These are phyloP conservation scores for Polydrusus cervinus DNA, from an alignment of 2,888 invertebrate genomes.

Conservation along the genomic window DNA sequence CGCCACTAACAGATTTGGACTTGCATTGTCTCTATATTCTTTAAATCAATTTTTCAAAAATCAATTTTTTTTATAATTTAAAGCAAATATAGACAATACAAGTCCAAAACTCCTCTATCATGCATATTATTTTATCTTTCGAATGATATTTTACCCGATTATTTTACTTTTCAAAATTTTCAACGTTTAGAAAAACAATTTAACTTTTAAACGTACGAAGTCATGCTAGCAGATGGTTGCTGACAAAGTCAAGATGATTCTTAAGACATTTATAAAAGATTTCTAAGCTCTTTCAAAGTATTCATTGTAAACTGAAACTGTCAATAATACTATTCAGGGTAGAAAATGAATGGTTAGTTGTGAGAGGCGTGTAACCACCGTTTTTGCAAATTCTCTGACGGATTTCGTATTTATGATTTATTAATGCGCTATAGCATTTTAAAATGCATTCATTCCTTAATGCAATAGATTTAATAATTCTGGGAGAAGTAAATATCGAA, in stretches of 20 bases:
- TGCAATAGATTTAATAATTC: too few species aligned
- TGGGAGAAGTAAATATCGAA: too few species aligned
- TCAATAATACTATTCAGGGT: slow-evolving; percentile 19
- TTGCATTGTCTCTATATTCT: too few species aligned
- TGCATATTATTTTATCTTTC: too few species aligned
- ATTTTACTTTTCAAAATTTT: too few species aligned
- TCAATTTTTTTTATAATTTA: too few species aligned
- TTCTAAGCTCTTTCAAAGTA: slow-evolving; percentile 15
- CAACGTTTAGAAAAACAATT: background rate
- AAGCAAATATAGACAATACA: too few species aligned
- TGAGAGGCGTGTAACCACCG: slow-evolving; percentile 43
- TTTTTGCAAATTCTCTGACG: slow-evolving; percentile 13
- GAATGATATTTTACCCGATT: too few species aligned
- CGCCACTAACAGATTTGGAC: too few species aligned
- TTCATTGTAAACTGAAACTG: slow-evolving; percentile 31
- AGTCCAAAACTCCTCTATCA: too few species aligned
- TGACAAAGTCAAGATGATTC: slow-evolving; percentile 26
- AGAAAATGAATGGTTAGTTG: slow-evolving; percentile 32
- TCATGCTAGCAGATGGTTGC: slow-evolving; percentile 9
- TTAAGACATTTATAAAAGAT: slow-evolving; percentile 10
- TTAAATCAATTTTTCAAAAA: too few species aligned
- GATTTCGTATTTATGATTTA: slow-evolving; percentile 18
- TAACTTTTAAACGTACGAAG: background rate
- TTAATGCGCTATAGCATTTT: background rate
- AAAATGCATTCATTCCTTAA: background rate